phyloP scores from a whole-genome alignment of 92 coral and sea anemone species.

The Bergia puertoricense region DNA sequence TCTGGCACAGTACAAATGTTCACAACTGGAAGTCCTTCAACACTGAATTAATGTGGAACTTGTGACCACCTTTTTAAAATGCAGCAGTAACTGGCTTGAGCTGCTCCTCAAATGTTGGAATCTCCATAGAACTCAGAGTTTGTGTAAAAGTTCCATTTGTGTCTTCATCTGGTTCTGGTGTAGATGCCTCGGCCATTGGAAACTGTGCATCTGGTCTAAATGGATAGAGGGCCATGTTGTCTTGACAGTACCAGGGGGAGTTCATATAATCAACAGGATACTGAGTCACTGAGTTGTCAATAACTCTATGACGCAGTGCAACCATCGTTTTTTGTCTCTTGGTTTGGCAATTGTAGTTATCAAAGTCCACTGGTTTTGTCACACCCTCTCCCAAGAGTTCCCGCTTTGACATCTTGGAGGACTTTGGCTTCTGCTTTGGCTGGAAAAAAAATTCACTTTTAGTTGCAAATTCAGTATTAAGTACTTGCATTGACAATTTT shows the following conservation, averaged over 20 bases:
- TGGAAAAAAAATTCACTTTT: conserved; percentile 8
- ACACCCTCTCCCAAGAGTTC: conserved; percentile 95
- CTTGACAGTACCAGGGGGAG: conserved; percentile 72
- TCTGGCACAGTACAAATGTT: neutral
- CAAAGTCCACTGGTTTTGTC: conserved; percentile 69
- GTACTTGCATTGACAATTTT: neutral
- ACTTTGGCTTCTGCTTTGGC: conserved; percentile 82
- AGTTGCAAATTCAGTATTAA: neutral
- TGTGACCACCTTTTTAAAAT: conserved; percentile 4
- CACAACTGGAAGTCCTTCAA: neutral
- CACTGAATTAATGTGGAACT: too few relatives aligned
- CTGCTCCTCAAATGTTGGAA: conserved; percentile 98
- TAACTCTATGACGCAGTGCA: conserved; percentile 65
- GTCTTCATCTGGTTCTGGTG: conserved; percentile 73
- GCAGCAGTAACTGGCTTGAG: conserved; percentile 86
- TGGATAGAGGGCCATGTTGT: conserved; percentile 53
- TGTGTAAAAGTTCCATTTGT: conserved; percentile 67
- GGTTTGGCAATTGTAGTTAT: conserved; percentile 48
- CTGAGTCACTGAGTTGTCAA: conserved; percentile 51
- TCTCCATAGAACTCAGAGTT: conserved; percentile 81
- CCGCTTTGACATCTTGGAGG: conserved; percentile 74
- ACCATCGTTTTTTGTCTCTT: conserved; percentile 69
- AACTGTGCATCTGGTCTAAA: conserved; percentile 48
- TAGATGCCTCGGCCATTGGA: conserved; percentile 87
- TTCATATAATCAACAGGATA: conserved; percentile 45